Percentiles rank a stretch among this genome's conserved stretches.
Conservation (phyloP, 2,888 invertebrate genomes). For the Cephus sareptanus region DNA sequence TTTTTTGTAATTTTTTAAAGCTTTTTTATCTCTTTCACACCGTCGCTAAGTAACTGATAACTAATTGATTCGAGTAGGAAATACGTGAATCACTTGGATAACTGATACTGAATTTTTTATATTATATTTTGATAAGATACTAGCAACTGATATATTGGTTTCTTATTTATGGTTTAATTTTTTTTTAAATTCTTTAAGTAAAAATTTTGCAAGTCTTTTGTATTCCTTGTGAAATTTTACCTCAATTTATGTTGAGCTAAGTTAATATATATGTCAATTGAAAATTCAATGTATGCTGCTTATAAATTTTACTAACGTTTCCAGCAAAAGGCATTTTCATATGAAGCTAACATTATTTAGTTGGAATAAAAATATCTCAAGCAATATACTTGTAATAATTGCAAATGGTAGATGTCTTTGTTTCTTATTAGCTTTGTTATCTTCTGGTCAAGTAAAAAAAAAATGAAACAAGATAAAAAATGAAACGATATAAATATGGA, state of each 20-base stretch:
- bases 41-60: neutral
- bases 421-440: no score
- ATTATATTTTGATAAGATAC: conserved; percentile 6
- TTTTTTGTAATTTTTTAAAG: neutral
- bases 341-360: no score
- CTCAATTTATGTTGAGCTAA: no score
- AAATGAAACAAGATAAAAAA: no score
- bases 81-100: neutral
- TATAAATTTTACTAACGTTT: no score
- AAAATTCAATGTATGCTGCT: no score
- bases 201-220: neutral
- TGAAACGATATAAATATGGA: neutral
- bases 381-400: no score
- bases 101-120: neutral
- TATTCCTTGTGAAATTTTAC: neutral
- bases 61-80: neutral
- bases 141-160: neutral
- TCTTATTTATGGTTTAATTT: neutral
- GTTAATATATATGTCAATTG: no score
- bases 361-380: no score
- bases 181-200: neutral
- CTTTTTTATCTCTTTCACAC: neutral
- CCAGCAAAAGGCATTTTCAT: no score
- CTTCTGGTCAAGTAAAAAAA: no score
- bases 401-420: no score